Base-by-base conservation (phyloP, 1,140 invertebrate genomes). In the Neotoxoptera formosana region DNA sequence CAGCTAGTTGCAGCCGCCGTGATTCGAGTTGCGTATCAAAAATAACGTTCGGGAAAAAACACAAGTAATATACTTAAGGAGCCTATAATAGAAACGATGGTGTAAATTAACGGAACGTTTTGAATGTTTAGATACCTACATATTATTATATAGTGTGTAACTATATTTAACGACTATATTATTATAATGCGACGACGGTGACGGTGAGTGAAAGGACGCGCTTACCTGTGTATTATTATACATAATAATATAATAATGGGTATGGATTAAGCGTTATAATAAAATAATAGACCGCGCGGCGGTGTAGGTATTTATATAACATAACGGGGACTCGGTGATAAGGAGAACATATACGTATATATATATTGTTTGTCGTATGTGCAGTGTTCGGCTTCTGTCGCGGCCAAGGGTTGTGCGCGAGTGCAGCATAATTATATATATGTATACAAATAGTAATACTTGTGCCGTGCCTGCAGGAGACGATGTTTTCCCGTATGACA, bases 401-500 rank as follows among this genome's bases (percentile, higher is more conserved):
- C 47, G 76, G n/a, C 67, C 47, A 81, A 48, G 90, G 67, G 90
- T 47, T 92, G 90, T 76, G 36, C 36, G 36, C 30, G 21, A 47
- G 67, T 81, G 14, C 23, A 30, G 25, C 9, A n/a, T 47, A 76
- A n/a, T n/a, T n/a, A n/a, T n/a, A n/a, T 53, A 56, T 90, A 53
- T 56, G 11, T 17, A 34, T 36, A 30, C 41, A 41, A 41, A 41
- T 41, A 41, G 4, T 48, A 51, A 25, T 88, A 36, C 3, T 2
- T 41, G 23, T 53, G 88, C 34, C 23, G 11, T 67, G 60, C 60
- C n/a, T 76, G 41, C 41, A 41, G 56, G 89, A 90, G 53, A 90
- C 89, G 56, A 90, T 84, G 81, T 93, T 93, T 92, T 92, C 47
- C 90, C 67, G 67, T 86, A 86, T 86, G 91, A 93, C 91, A 93